Base-by-base conservation (phyloP, 1,140 invertebrate genomes). In the Musca domestica region DNA sequence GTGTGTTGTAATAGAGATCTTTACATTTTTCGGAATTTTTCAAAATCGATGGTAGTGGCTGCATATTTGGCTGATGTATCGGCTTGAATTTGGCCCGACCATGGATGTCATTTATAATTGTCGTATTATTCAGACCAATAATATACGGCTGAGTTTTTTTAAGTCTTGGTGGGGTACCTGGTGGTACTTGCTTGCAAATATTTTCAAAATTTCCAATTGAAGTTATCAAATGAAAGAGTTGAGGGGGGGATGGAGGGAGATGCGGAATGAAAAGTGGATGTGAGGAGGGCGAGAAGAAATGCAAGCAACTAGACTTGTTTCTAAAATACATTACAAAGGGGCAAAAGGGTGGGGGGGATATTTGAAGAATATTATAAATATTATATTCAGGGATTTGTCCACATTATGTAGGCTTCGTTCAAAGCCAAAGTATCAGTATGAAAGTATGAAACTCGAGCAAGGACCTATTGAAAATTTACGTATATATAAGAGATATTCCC, bases 101-200 rank as follows among this genome's bases (percentile, higher is more conserved):
- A 34, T 14, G 54, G 2, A 30, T 30, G 14, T 9, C 48, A 20
- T 51, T 51, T n/a, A 19, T 22, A 51, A 20, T 61, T 7, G 56
- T 19, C 6, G 27, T 34, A 41, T 41, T 41, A 9, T n/a, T 20
- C 12, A 61, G 15, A 34, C 34, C 27, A 61, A 34, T 61, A 41
- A 61, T 12, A 41, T 9, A 41, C 10, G 34, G 1, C 12, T 17
- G 7, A 41, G 30, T 1, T 61, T 61, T 61, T 17, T 61, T 17
- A 15, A 34, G 56, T 61, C 19, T 61, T 12, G 30, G 27, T 34
- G n/a, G 56, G 0, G 56, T 61, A 61, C 27, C 56, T 27, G 27
- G 27, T 41, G 56, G 56, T 34, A 61, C 56, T 61, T 61, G 56
- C 56, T 61, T 61, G 56, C 56, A 61, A 61, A 61, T 61, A 61